phyloP scores from a whole-genome alignment of 2,888 invertebrate genomes.

The Ormia ochracea region DNA sequence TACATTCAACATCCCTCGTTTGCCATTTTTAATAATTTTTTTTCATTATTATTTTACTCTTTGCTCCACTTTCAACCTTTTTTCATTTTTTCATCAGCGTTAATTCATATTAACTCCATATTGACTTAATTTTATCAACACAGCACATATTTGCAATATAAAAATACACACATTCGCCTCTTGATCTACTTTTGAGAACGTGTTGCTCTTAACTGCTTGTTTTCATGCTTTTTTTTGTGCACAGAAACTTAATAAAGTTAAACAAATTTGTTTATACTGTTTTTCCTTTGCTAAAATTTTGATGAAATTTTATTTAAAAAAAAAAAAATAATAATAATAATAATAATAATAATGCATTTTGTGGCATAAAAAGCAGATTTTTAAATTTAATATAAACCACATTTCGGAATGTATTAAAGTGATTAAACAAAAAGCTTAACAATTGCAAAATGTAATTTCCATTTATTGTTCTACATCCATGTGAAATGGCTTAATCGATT shows the following conservation, averaged over 20 bases:
- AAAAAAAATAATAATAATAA: too few species aligned
- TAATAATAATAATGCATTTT: too few species aligned
- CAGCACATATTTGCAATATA: not conserved
- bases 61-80: not conserved
- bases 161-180: not conserved
- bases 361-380: not conserved
- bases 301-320: not conserved
- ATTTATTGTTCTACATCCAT: not conserved
- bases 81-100: not conserved
- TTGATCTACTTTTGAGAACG: slow-evolving; percentile 1
- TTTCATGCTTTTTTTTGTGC: not conserved
- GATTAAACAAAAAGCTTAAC: not conserved
- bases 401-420: not conserved
- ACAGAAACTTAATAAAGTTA: not conserved
- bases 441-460: not conserved
- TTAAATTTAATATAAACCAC: not conserved
- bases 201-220: not conserved
- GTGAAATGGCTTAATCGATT: not conserved
- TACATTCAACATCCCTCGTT: too few species aligned
- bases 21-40: not conserved
- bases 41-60: not conserved
- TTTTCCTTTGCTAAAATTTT: not conserved
- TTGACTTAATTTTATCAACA: not conserved
- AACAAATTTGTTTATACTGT: not conserved
- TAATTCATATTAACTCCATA: not conserved